phyloP scores from a whole-genome alignment of 2,797 vertebrate genomes.

The Pangasius macronema region DNA sequence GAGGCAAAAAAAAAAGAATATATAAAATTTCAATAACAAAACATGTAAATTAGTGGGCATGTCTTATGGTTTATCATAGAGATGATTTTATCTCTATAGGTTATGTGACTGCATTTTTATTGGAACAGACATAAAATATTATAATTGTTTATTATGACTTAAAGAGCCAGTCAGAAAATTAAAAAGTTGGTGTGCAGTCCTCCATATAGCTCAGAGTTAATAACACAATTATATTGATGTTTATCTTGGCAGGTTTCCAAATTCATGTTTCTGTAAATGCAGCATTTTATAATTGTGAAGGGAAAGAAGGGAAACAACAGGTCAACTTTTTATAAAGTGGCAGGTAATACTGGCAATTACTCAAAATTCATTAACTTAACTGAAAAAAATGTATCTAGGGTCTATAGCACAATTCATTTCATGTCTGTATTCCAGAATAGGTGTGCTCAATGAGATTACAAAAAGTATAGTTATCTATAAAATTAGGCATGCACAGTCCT shows the following conservation, averaged over 20 bases:
- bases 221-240: slow-evolving; percentile 9
- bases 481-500: background rate
- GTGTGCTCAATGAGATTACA: background rate
- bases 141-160: background rate
- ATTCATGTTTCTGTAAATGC: background rate
- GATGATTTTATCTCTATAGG: background rate
- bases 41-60: background rate
- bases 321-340: background rate
- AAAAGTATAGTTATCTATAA: background rate
- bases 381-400: slow-evolving; percentile 8
- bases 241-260: slow-evolving; percentile 13
- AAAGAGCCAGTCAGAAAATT: background rate
- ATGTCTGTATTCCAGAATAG: background rate
- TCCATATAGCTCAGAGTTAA: background rate
- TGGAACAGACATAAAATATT: background rate
- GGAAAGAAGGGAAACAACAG: background rate
- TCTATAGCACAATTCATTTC: background rate
- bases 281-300: slow-evolving; percentile 10
- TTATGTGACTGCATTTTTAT: slow-evolving; percentile 1
- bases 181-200: background rate
- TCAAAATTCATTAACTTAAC: background rate
- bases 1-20: background rate
- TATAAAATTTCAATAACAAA: background rate
- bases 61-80: background rate
- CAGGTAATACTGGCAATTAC: background rate